Evolutionary conservation across 2,888 invertebrate genomes (phyloP).

Genomic region (Aproaerema taeniolella): DNA sequence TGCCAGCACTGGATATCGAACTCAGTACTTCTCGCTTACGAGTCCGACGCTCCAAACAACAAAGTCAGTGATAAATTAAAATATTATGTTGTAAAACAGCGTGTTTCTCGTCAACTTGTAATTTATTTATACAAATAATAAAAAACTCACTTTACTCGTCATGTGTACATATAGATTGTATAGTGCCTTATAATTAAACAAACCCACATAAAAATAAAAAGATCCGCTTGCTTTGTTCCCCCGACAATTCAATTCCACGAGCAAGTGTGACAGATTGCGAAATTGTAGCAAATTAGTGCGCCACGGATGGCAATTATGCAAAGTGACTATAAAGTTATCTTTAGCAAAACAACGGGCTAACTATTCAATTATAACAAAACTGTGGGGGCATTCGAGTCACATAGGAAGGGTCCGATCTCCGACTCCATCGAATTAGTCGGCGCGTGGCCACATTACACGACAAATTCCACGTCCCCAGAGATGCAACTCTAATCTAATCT

Average conservation of each 20-base stretch:
- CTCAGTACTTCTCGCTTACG: too few relatives aligned
- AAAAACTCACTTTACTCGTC: too few relatives aligned
- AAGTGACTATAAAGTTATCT: slow-evolving; percentile 70
- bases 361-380: slow-evolving; percentile 76
- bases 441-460: slow-evolving; percentile 76
- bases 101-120: too few relatives aligned
- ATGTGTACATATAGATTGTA: too few relatives aligned
- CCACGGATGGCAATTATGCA: slow-evolving; percentile 67
- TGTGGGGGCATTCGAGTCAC: slow-evolving; percentile 69
- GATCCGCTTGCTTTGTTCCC: too few relatives aligned
- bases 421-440: slow-evolving; percentile 68
- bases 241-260: slow-evolving; percentile 16
- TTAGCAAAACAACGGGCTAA: slow-evolving; percentile 65
- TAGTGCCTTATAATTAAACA: too few relatives aligned
- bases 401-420: slow-evolving; percentile 56
- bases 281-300: slow-evolving; percentile 67
- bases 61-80: too few relatives aligned
- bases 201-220: too few relatives aligned
- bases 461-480: slow-evolving; percentile 67
- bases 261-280: slow-evolving; percentile 66
- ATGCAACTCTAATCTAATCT: slow-evolving; percentile 76
- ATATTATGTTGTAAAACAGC: too few relatives aligned
- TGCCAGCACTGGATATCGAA: too few relatives aligned
- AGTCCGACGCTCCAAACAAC: too few relatives aligned
- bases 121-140: too few relatives aligned